Percentiles rank a stretch among this genome's conserved stretches.
phyloP scores from a whole-genome alignment of 2,797 vertebrate genomes.

The Gymnothorax javanicus region DNA sequence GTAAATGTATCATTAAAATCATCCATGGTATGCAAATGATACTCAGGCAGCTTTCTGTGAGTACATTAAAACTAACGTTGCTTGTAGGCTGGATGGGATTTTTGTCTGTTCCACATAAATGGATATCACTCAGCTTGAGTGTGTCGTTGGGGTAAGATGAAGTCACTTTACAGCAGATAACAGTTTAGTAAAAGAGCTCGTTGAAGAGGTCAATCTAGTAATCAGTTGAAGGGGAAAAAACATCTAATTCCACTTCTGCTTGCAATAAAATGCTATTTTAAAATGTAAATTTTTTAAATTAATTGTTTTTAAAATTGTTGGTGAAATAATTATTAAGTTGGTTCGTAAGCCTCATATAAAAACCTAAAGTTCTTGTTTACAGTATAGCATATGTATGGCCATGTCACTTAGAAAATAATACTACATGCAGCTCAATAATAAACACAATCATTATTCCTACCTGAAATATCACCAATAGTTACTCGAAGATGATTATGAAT shows the following conservation, averaged over 20 bases:
- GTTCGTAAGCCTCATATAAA: not conserved
- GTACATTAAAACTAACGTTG: not conserved
- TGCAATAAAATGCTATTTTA: not conserved
- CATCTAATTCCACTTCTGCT: not conserved
- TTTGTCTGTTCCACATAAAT: slow-evolving; percentile 6
- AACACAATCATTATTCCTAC: not conserved
- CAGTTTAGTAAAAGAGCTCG: not conserved
- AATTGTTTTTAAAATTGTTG: too few relatives aligned
- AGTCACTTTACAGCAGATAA: not conserved
- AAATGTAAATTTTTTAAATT: too few relatives aligned
- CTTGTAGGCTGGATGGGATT: not conserved
- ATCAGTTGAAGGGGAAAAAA: not conserved
- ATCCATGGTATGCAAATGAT: not conserved
- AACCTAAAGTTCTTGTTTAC: not conserved
- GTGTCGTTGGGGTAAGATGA: not conserved
- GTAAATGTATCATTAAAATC: not conserved
- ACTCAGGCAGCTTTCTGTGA: not conserved
- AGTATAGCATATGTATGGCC: not conserved
- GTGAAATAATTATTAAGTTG: not conserved
- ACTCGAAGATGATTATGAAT: too few relatives aligned
- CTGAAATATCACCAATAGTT: not conserved
- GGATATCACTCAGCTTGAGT: not conserved
- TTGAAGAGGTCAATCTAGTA: slow-evolving; percentile 12
- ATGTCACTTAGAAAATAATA: not conserved
- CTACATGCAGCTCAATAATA: not conserved